Evolutionary conservation across 1,140 invertebrate genomes (phyloP).

Genomic region (Ericerus pela): DNA sequence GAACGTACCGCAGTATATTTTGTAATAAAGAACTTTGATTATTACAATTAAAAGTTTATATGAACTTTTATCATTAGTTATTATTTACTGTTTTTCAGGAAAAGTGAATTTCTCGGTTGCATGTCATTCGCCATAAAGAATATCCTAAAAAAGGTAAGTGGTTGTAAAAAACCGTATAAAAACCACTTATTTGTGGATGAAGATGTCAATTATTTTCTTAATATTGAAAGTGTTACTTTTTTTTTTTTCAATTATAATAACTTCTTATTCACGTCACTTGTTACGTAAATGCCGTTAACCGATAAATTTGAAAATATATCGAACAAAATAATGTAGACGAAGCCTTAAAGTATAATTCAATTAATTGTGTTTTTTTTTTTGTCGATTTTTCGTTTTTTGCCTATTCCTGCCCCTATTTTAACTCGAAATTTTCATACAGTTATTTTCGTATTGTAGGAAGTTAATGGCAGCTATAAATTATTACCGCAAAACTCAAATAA

Average conservation of each 20-base stretch:
- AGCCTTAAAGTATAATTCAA: constrained; percentile 3
- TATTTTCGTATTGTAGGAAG: neutral
- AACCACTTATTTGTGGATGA: too few species aligned
- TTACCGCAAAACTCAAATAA: neutral
- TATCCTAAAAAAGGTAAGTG: constrained; percentile 42
- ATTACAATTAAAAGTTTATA: neutral
- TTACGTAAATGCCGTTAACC: too few species aligned
- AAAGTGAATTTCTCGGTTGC: constrained; percentile 48
- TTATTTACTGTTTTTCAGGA: constrained; percentile 34
- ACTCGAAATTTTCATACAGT: neutral
- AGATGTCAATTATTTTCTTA: neutral
- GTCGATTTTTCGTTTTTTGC: neutral
- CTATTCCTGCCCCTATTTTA: neutral
- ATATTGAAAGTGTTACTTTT: neutral
- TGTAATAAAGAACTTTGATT: neutral
- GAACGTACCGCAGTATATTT: too few species aligned
- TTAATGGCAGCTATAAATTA: constrained; percentile 7
- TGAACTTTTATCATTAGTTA: neutral
- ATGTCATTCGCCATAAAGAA: constrained; percentile 49
- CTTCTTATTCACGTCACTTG: too few species aligned
- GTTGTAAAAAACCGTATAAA: too few species aligned
- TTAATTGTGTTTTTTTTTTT: constrained; percentile 4
- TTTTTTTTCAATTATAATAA: too few species aligned
- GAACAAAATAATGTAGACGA: too few species aligned
- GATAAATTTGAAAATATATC: too few species aligned